Evolutionary conservation across 1,140 invertebrate genomes (phyloP).

Genomic region (Marisa cornuarietis): DNA sequence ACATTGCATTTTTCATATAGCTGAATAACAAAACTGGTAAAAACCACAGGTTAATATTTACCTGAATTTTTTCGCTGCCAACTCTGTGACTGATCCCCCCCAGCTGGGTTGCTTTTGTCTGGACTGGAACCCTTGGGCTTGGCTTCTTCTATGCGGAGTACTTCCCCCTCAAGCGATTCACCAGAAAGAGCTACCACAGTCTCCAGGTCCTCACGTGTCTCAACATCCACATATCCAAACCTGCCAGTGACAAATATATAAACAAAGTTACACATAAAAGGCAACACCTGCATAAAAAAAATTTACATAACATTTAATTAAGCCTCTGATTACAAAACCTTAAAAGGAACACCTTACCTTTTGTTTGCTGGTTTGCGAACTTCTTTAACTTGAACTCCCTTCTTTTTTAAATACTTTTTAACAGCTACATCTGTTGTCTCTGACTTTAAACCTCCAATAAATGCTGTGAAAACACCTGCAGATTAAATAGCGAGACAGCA

Average conservation of each 20-base stretch:
- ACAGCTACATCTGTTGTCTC: conserved; percentile 29
- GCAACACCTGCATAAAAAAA: background rate
- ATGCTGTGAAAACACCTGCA: conserved; percentile 18
- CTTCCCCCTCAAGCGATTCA: conserved; percentile 18
- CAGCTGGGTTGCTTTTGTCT: background rate
- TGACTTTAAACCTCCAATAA: conserved; percentile 13
- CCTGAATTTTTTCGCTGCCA: conserved; percentile 7
- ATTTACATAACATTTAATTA: background rate
- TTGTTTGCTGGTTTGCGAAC: conserved; percentile 27
- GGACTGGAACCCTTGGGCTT: conserved; percentile 2
- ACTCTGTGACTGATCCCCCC: background rate
- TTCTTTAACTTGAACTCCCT: conserved; percentile 27
- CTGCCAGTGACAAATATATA: conserved; percentile 29
- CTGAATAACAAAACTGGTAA: too few relatives aligned
- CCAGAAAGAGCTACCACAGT: conserved; percentile 31
- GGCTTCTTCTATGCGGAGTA: conserved; percentile 22
- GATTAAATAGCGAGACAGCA: background rate
- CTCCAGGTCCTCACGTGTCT: conserved; percentile 22
- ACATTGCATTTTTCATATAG: too few relatives aligned
- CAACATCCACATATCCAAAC: conserved; percentile 38
- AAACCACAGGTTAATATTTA: too few relatives aligned
- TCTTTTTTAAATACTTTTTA: conserved; percentile 32
- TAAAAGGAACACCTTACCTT: background rate
- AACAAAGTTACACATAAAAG: background rate
- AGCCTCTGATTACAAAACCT: background rate